These are phyloP conservation scores for Eucriotettix oculatus DNA, from an alignment of 2,888 invertebrate genomes.

Conservation along the genomic window DNA sequence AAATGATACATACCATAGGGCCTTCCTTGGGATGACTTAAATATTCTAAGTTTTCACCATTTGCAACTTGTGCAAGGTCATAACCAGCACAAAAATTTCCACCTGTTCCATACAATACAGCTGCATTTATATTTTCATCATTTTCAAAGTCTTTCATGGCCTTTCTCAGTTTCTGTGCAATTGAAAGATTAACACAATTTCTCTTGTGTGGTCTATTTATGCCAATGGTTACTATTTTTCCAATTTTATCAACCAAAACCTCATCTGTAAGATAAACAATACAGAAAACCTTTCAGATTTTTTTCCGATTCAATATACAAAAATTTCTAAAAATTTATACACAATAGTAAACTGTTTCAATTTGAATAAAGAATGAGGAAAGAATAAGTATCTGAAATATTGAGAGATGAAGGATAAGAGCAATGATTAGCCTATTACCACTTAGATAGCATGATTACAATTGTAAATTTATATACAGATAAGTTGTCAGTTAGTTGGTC, in stretches of 20 bases:
- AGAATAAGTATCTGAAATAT: too few relatives aligned
- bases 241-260: conserved; percentile 41
- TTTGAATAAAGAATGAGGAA: too few relatives aligned
- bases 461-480: too few relatives aligned
- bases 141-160: conserved; percentile 68
- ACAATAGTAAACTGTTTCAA: too few relatives aligned
- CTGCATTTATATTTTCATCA: conserved; percentile 49
- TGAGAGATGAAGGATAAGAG: too few relatives aligned
- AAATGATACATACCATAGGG: conserved; percentile 30
- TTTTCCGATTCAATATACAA: too few relatives aligned
- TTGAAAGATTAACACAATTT: conserved; percentile 62
- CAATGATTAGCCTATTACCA: too few relatives aligned
- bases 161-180: conserved; percentile 46
- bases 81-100: conserved; percentile 88
- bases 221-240: conserved; percentile 58
- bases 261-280: not conserved
- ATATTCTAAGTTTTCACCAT: not conserved
- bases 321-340: too few relatives aligned
- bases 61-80: conserved; percentile 61
- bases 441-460: too few relatives aligned
- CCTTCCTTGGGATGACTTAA: conserved; percentile 23
- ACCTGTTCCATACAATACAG: conserved; percentile 77
- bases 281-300: not conserved
- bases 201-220: conserved; percentile 71
- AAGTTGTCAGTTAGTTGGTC: too few relatives aligned